Base-by-base conservation (phyloP, 1,140 invertebrate species). In the Zophobas atratus region DNA sequence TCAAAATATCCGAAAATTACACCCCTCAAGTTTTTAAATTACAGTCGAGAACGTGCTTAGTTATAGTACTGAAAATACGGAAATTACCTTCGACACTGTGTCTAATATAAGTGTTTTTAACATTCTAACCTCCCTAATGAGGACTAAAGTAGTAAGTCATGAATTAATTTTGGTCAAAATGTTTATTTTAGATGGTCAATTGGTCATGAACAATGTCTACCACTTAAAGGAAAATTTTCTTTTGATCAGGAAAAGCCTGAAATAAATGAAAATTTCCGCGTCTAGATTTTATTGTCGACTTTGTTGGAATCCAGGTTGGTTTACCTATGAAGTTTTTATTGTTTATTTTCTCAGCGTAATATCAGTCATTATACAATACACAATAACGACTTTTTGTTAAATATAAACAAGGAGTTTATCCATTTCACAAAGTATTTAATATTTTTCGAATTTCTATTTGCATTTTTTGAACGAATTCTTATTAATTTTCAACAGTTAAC, bases 271-370 rank as follows among this genome's bases (percentile, higher is more conserved):
- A 20, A 20, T 20, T 20, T 20, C 2, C 6, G 70, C 8, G 35
- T 34, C n/a, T 6, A 51, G 0, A 39, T n/a, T 41, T n/a, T 36
- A 4, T 76, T 57, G 75, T n/a, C 39, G 6, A 67, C 51, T 48
- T 35, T 76, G 35, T 20, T 76, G 1, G 75, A 76, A 51, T 57
- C 75, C 4, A 76, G 75, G 33, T 41, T 79, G 6, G 32, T 73
- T 8, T 70, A 8, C 36, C 34, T 75, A 6, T 79, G 55, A 6
- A 20, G 20, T 20, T 20, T 20, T 20, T 20, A 20, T 20, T 20
- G 20, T 20, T 20, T 20, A 20, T 20, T 20, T 20, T 20, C 20
- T 20, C 20, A 20, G 20, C 20, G 20, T 20, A 20, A 20, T 20
- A 20, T 20, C 20, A 20, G 20, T 20, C 20, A 20, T 20, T 20